Evolutionary conservation across 2,888 invertebrate species (phyloP), one percentile per base, ranked within the genome.

Genomic region (Sceliomorpha sp.): DNA sequence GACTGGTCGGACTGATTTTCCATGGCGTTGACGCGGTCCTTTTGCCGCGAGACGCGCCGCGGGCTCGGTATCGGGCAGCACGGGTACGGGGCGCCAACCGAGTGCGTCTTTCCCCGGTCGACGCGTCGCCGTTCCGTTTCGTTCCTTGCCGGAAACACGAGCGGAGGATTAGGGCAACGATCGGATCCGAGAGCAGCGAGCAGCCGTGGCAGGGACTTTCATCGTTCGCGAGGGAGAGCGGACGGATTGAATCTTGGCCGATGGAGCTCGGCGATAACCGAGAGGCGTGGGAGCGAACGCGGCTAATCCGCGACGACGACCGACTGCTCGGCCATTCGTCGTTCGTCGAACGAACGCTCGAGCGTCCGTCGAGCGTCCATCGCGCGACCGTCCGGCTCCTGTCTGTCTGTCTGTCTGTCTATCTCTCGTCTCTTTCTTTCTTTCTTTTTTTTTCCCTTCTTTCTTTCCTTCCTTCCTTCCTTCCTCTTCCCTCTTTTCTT

Each of bases 231-330:
- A 56, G 66, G 60, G 56, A 70, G 71, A 72, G 62, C 72, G 59
- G 62, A 53, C 37, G 80, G 78, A 80, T 81, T 71, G 72, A 79
- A 83, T 83, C 78, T 81, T 50, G 67, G 56, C 51, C 72, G 82
- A 82, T 80, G 74, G 64, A 58, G 73, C 72, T 73, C 77, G 64
- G 66, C 53, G 79, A 81, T 73, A 72, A 66, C 48, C 62, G 72
- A 72, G 75, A 78, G 81, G 81, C 83, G 82, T 83, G 82, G 81
- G 83, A 83, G 77, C 79, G 67, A 76, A 72, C 55, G 66, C 58
- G 47, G 70, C 73, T 78, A 79, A 79, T 79, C 79, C 69, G 48
- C 67, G 36, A 60, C 72, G 55, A n/a, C n/a, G n/a, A n/a, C n/a
- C n/a, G n/a, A n/a, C n/a, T 63, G 64, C 75, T 75, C 64, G 37